Evolutionary conservation across 2,113 vertebrate genomes (phyloP), one percentile per base, ranked within the genome.

Genomic region (Zosterops japonicus): DNA sequence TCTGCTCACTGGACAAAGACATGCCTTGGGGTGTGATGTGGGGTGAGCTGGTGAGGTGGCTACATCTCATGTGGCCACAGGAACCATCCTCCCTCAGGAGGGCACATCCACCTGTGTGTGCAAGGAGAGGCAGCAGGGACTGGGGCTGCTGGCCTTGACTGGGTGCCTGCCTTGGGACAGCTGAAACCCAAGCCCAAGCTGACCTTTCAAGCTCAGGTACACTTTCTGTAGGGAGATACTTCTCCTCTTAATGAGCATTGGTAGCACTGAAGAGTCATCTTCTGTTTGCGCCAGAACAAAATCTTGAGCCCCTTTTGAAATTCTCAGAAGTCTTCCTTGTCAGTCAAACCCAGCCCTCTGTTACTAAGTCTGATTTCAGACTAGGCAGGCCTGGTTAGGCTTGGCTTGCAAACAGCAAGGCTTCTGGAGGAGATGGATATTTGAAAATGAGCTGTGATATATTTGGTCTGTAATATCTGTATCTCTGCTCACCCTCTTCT

Each of bases 1-100:
- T 57, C 28, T 50, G 46, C 36, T 78, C 0, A 0, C 31, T 61
- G 55, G 28, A 50, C 49, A 61, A 47, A 69, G 52, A 49, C 1
- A 0, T 41, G 12, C 19, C 19, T n/a, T n/a, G 21, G 9, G 5
- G 5, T n/a, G 6, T 70, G 46, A 28, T 50, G 52, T 46, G 15
- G 21, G 42, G 15, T 29, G 47, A 6, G 84, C 47, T 76, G 56
- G 41, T 72, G 82, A 15, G 14, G 4, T 12, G 39, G 31, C 39
- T 44, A 28, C n/a, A 35, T 25, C 47, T 28, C 3, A 0, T 9
- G 25, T 28, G 28, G n/a, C 3, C 9, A 9, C 13, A 36, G 27
- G 13, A 80, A 16, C 57, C 14, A 7, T 8, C 9, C 27, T 61
- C 42, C 35, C 15, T 46, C 57, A 33, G 59, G 29, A 0, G 13